Base-by-base conservation (phyloP, 1,140 invertebrate genomes). In the Drosophila trapezifrons region DNA sequence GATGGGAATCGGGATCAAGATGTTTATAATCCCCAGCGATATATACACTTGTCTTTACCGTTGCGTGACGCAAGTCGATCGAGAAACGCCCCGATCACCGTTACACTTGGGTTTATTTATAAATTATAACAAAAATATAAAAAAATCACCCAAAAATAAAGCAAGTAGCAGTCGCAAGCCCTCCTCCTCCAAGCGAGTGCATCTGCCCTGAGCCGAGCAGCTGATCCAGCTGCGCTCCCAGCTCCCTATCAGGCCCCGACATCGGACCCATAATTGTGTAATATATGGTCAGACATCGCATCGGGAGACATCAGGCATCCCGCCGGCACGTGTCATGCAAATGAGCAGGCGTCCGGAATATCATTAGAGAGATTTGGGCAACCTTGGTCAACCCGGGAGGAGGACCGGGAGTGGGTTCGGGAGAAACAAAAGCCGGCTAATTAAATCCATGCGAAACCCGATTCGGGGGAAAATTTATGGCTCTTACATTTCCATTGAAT, bases 371-470 rank as follows among this genome's bases (percentile, higher is more conserved):
- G 49, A 76, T 85, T 81, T 81, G 64, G 81, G 32, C 60, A 76
- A 55, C 46, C 73, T 74, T 57, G 18, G 32, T 13, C 51, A 54
- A n/a, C 32, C 32, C 51, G 10, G 29, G 29, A 32, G 29, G 27
- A 29, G 45, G 60, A 32, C 42, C 69, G n/a, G 38, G 66, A 72
- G 45, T n/a, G n/a, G n/a, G n/a, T n/a, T n/a, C 56, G 12, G 29
- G 10, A 18, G 32, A 32, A 51, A 51, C 46, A 35, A 51, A 51
- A 59, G 38, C 22, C 45, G 51, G 49, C 66, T 85, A 87, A 85
- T 85, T 85, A 82, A 78, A 87, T 57, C 78, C 75, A 86, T 87
- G 73, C 81, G 82, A 77, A 52, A 45, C 43, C 72, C 78, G 49
- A 81, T 77, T 80, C 56, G 29, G 51, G 45, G 58, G 52, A 75